Percentiles rank a stretch among this genome's conserved stretches.
These are phyloP conservation scores for Thymelicus lineola DNA, from an alignment of 2,888 invertebrate species.

Conservation along the genomic window DNA sequence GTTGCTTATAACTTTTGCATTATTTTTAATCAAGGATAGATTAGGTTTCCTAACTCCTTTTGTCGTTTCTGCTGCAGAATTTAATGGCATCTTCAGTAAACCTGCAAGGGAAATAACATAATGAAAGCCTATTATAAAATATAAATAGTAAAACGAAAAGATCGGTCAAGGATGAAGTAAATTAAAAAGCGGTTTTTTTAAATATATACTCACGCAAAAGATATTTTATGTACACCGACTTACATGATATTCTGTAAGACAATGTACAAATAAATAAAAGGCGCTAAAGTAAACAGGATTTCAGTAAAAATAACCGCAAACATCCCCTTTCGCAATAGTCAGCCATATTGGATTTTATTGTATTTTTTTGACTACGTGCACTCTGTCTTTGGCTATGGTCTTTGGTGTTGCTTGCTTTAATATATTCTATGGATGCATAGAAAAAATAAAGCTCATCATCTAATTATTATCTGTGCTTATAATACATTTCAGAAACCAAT, in stretches of 20 bases:
- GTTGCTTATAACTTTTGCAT: constrained; percentile 71
- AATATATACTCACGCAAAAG: constrained; percentile 68
- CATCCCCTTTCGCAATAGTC: constrained; percentile 66
- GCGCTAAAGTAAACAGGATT: constrained; percentile 60
- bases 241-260: constrained; percentile 76
- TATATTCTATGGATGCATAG: too few relatives aligned
- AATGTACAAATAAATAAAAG: constrained; percentile 53
- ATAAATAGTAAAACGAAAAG: constrained; percentile 51
- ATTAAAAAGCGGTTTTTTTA: constrained; percentile 46
- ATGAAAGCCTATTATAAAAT: constrained; percentile 44
- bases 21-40: constrained; percentile 76
- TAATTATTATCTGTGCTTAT: too few relatives aligned
- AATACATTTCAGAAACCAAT: too few relatives aligned
- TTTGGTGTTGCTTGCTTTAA: too few relatives aligned
- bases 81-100: constrained; percentile 85
- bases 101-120: constrained; percentile 60
- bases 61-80: constrained; percentile 74
- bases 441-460: too few relatives aligned
- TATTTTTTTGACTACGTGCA: constrained; percentile 1
- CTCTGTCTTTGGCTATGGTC: too few relatives aligned
- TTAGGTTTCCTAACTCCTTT: constrained; percentile 74
- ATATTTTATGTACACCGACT: constrained; percentile 72
- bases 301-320: constrained; percentile 65
- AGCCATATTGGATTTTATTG: constrained; percentile 69
- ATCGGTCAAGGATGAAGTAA: constrained; percentile 69